Evolutionary conservation across 2,888 invertebrate species (phyloP).

Genomic region (Drosophila melanocephala): DNA sequence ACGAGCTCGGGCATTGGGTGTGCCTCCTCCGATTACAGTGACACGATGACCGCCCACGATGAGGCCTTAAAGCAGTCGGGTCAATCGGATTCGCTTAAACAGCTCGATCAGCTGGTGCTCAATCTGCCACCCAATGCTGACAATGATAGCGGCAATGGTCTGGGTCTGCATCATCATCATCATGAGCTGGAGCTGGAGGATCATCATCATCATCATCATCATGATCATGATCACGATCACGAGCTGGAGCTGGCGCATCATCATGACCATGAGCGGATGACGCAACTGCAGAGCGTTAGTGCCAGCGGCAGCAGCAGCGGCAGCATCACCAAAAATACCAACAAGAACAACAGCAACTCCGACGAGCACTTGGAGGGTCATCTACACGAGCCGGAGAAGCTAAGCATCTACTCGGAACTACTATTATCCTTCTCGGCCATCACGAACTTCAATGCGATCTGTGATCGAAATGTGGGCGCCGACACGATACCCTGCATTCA

Average conservation of each 20-base stretch:
- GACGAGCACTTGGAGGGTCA: conserved; percentile 87
- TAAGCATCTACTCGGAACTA: conserved; percentile 87
- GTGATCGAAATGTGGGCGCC: conserved; percentile 92
- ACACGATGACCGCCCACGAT: conserved; percentile 79
- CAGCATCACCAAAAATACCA: conserved; percentile 62
- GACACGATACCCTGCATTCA: conserved; percentile 92
- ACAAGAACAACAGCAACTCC: conserved; percentile 85
- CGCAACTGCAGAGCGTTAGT: conserved; percentile 24
- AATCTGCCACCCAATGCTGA: conserved; percentile 85
- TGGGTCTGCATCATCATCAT: conserved; percentile 58
- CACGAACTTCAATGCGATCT: conserved; percentile 92
- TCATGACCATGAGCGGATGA: conserved; percentile 45
- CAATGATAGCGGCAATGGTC: conserved; percentile 81
- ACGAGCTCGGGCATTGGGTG: conserved; percentile 86
- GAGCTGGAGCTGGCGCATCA: conserved; percentile 44
- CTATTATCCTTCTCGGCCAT: conserved; percentile 92
- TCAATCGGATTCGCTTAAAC: conserved; percentile 77
- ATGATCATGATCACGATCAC: conserved; percentile 37
- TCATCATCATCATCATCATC: conserved; percentile 31
- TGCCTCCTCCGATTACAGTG: conserved; percentile 85
- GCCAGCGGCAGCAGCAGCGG: conserved; percentile 19
- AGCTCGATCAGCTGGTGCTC: conserved; percentile 83
- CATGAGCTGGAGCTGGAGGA: conserved; percentile 48
- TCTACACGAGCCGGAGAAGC: conserved; percentile 86
- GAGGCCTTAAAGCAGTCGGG: conserved; percentile 66